phyloP scores from a whole-genome alignment of 2,113 vertebrate species.

The Mungos mungo region DNA sequence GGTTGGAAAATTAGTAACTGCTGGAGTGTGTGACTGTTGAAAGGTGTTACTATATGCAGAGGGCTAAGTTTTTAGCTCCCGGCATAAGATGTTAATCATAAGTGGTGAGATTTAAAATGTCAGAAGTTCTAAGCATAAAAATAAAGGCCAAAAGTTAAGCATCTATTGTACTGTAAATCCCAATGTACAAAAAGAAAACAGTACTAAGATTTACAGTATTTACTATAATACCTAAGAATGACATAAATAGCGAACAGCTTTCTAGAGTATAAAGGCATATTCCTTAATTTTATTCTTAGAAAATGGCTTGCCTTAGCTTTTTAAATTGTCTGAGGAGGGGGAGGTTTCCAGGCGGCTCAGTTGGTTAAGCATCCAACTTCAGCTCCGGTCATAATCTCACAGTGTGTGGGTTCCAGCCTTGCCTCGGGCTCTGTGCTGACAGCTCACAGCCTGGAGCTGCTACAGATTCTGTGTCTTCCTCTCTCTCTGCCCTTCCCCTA shows the following conservation, averaged over 20 bases:
- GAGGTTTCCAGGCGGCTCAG: too few relatives aligned
- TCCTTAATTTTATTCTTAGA: neutral
- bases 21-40: slow-evolving; percentile 82
- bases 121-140: slow-evolving; percentile 77
- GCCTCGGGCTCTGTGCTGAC: too few relatives aligned
- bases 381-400: too few relatives aligned
- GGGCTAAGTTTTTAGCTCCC: slow-evolving; percentile 80
- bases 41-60: slow-evolving; percentile 77
- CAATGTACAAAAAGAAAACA: slow-evolving; percentile 22
- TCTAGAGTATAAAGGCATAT: neutral
- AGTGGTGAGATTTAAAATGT: slow-evolving; percentile 82
- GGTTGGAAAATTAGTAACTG: slow-evolving; percentile 85
- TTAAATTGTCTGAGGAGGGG: neutral
- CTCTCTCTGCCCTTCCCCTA: too few relatives aligned
- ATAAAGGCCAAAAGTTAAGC: slow-evolving; percentile 70
- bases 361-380: too few relatives aligned
- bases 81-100: slow-evolving; percentile 82
- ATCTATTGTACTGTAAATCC: slow-evolving; percentile 67
- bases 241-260: neutral
- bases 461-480: too few relatives aligned
- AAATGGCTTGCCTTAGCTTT: neutral
- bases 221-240: neutral
- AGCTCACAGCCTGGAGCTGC: too few relatives aligned
- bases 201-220: neutral
- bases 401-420: too few relatives aligned